Evolutionary conservation across 2,113 vertebrate species (phyloP).

Genomic region (Pseudorectes ferrugineus): DNA sequence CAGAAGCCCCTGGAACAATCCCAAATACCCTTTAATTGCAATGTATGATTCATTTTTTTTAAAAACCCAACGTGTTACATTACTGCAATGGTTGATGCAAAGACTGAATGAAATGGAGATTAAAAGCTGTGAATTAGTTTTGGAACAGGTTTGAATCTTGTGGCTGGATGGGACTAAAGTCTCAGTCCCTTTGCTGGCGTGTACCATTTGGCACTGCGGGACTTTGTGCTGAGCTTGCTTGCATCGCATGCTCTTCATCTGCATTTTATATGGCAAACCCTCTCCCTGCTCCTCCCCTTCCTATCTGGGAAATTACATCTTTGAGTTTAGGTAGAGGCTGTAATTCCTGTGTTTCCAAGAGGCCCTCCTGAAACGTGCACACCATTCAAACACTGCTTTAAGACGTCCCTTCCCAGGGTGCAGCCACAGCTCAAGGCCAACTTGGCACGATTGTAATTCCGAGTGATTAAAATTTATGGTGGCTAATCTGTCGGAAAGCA

Average conservation of each 20-base stretch:
- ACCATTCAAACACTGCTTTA: background rate
- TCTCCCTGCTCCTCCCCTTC: background rate
- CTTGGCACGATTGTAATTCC: background rate
- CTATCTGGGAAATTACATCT: background rate
- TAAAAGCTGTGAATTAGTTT: background rate
- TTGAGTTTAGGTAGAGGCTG: background rate
- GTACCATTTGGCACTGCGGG: rapidly evolving
- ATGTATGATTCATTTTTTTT: rapidly evolving
- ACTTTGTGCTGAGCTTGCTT: background rate
- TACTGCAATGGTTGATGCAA: background rate
- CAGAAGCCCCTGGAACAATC: background rate
- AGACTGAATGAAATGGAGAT: background rate
- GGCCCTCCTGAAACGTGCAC: rapidly evolving
- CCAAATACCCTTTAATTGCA: background rate
- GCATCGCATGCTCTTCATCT: background rate
- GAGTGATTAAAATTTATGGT: background rate
- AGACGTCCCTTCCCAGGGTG: background rate
- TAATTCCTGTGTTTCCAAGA: background rate
- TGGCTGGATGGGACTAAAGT: background rate
- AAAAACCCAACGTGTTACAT: background rate
- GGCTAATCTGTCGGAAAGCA: background rate
- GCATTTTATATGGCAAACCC: background rate
- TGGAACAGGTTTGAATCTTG: background rate
- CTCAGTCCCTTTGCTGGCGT: background rate
- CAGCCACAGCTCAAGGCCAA: background rate